A percentile compares a stretch with the other conserved stretches of the same genome.
Conservation (phyloP, 2,113 vertebrate species). For the Ictidomys tridecemlineatus region DNA sequence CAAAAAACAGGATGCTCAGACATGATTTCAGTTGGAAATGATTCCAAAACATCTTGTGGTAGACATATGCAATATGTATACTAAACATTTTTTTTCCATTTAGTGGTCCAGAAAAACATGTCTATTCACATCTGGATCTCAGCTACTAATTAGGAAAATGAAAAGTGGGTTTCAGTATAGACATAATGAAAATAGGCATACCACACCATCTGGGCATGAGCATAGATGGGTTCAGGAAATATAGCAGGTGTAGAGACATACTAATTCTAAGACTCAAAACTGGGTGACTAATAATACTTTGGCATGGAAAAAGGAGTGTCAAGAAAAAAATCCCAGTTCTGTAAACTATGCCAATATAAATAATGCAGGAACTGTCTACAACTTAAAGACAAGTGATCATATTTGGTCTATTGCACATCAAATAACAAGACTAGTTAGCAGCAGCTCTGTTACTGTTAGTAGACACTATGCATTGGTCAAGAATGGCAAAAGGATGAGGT, state of each 20-base stretch:
- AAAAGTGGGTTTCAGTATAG: background rate
- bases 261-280: slow-evolving; percentile 25
- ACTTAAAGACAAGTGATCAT: background rate
- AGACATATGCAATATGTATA: background rate
- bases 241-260: background rate
- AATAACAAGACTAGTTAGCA: background rate
- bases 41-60: background rate
- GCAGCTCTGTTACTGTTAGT: background rate
- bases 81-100: background rate
- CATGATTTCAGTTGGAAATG: background rate
- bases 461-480: background rate
- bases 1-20: background rate
- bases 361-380: slow-evolving; percentile 21
- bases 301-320: background rate
- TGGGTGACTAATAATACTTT: background rate
- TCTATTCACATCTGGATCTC: slow-evolving; percentile 21
- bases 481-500: background rate
- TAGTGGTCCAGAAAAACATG: background rate
- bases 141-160: background rate
- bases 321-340: slow-evolving; percentile 16
- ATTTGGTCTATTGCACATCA: background rate
- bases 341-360: background rate
- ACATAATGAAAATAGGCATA: slow-evolving; percentile 19
- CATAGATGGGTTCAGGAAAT: background rate
- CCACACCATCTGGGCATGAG: background rate